Evolutionary conservation across 2,888 invertebrate genomes (phyloP).

Genomic region (Elegia similella): DNA sequence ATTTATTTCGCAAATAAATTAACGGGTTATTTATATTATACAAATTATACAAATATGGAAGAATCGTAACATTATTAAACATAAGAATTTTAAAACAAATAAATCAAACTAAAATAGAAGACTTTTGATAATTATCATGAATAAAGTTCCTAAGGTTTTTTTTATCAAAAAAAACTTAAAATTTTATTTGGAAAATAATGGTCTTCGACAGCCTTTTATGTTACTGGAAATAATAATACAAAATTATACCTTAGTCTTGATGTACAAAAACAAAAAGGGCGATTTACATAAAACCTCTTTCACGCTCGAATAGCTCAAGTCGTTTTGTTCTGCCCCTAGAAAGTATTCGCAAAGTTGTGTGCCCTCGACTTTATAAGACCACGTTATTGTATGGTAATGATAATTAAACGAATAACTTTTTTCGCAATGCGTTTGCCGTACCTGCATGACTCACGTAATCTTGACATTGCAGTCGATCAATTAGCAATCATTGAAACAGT

Average conservation of each 20-base stretch:
- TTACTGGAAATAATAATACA: too few relatives aligned
- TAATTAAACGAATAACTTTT: slow-evolving; percentile 33
- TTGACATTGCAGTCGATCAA: slow-evolving; percentile 27
- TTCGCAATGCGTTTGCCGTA: slow-evolving; percentile 18
- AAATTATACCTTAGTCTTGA: not conserved
- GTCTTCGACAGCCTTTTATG: too few relatives aligned
- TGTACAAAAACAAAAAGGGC: slow-evolving; percentile 23
- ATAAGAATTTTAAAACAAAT: too few relatives aligned
- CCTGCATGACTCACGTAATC: slow-evolving; percentile 23
- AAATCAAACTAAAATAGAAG: too few relatives aligned
- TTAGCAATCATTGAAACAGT: slow-evolving; percentile 30
- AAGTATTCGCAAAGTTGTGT: slow-evolving; percentile 32
- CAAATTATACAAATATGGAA: too few relatives aligned
- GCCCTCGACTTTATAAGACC: slow-evolving; percentile 21
- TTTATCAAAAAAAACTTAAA: too few relatives aligned
- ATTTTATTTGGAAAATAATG: too few relatives aligned
- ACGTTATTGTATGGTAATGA: slow-evolving; percentile 42
- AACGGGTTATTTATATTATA: too few relatives aligned
- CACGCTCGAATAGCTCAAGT: slow-evolving; percentile 30
- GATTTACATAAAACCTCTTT: slow-evolving; percentile 31
- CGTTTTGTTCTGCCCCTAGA: slow-evolving; percentile 31
- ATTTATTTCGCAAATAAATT: too few relatives aligned
- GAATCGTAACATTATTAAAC: too few relatives aligned
- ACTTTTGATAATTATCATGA: too few relatives aligned
- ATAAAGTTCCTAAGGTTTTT: too few relatives aligned